Base-by-base conservation (phyloP, 2,797 vertebrate genomes). In the Amniataba percoides region DNA sequence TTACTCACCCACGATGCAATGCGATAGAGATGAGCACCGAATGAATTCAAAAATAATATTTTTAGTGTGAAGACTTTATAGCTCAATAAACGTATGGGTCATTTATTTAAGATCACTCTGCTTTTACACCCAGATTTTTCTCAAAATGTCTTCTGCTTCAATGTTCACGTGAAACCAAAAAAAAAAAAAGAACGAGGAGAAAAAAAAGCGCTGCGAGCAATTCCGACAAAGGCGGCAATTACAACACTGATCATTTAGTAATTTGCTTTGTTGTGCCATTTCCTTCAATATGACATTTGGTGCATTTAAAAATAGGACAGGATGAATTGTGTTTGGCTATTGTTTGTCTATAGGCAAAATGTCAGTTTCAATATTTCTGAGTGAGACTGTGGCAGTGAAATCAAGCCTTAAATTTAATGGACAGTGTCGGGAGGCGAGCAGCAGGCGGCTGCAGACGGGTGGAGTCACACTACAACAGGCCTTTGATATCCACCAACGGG, bases 401-500 rank as follows among this genome's bases (percentile, higher is more conserved):
- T 83, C 72, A 75, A 78, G 81, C 58, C 46, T 73, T 67, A 57
- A 80, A 83, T 81, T 65, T 57, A 71, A 89, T 76, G 68, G 71
- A 84, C 74, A 42, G 53, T 63, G 72, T 78, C 23, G 13, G 73
- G 73, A 67, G 63, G 57, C 34, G 9, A 88, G 85, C 79, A 81
- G 82, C 78, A 84, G 85, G 82, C 55, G 31, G 72, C 74, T 65
- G 51, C 81, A 84, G 72, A 79, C 48, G 40, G 82, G 79, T 59
- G 62, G 74, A 88, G 85, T 87, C 84, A 62, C 80, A 76, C 77
- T 68, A 78, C 81, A 85, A 69, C 82, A 80, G 65, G 77, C 51
- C 82, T 86, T 89, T 88, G 82, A 88, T 89, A 87, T 87, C 78
- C 71, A 68, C 63, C 83, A 78, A 82, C 63, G 71, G 77, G 79